Conservation (phyloP, 2,113 vertebrate genomes). For the Delphinapterus leucas region DNA sequence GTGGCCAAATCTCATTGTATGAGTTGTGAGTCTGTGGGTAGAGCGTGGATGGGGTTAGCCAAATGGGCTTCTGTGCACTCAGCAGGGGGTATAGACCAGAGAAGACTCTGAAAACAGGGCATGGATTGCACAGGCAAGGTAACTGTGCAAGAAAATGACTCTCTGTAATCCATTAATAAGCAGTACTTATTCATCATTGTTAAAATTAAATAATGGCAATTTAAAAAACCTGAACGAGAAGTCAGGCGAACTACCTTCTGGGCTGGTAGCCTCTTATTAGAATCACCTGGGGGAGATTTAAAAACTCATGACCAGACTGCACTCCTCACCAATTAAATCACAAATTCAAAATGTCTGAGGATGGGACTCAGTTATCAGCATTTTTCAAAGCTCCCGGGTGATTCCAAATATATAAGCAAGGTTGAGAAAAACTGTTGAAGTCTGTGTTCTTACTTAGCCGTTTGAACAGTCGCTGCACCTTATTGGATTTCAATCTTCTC, state of each 20-base stretch:
- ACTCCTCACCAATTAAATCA: not conserved
- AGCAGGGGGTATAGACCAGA: too few relatives aligned
- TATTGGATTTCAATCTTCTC: not conserved
- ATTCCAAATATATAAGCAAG: not conserved
- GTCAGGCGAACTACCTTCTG: not conserved
- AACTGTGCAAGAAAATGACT: not conserved
- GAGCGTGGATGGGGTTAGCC: not conserved
- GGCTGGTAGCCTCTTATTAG: not conserved
- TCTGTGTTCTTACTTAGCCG: not conserved
- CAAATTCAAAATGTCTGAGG: not conserved
- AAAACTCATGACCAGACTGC: not conserved
- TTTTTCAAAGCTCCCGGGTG: not conserved
- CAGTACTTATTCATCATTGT: not conserved
- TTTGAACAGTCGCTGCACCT: not conserved
- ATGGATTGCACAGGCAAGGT: not conserved
- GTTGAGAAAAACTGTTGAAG: not conserved
- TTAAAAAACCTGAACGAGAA: not conserved
- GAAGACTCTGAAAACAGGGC: not conserved
- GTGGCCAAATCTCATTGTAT: not conserved
- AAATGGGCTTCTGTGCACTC: not conserved
- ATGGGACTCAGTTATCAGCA: not conserved
- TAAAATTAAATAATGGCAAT: not conserved
- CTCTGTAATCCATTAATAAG: not conserved
- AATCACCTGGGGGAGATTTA: not conserved
- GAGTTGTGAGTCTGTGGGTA: not conserved